phyloP scores from a whole-genome alignment of 2,113 vertebrate genomes.

The Ictalurus punctatus region DNA sequence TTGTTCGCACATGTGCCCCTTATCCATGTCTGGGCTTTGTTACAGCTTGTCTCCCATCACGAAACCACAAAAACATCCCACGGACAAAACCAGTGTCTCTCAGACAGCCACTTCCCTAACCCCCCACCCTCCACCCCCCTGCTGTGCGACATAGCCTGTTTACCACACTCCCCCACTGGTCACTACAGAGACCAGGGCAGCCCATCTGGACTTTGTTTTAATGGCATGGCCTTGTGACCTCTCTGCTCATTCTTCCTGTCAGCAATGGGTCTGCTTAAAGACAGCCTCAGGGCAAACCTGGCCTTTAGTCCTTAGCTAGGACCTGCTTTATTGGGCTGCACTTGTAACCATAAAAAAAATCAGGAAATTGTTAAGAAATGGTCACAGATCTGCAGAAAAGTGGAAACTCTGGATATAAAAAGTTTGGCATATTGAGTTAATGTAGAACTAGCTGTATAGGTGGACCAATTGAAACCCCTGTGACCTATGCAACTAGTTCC shows the following conservation, averaged over 20 bases:
- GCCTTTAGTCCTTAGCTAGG: neutral
- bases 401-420: neutral
- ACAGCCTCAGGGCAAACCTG: conserved; percentile 30
- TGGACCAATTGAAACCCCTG: neutral
- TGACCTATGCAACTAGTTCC: neutral
- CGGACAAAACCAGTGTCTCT: conserved; percentile 16
- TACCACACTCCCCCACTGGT: conserved; percentile 50
- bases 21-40: conserved; percentile 55
- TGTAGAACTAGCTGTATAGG: neutral
- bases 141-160: conserved; percentile 44
- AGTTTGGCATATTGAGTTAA: neutral
- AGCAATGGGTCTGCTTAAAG: conserved; percentile 10
- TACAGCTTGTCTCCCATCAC: conserved; percentile 44
- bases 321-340: neutral
- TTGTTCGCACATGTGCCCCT: conserved; percentile 62
- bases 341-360: conserved; percentile 23
- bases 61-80: conserved; percentile 31
- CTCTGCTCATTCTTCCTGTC: conserved; percentile 26
- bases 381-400: neutral
- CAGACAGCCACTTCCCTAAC: conserved; percentile 46
- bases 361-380: neutral
- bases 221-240: conserved; percentile 26
- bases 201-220: conserved; percentile 43
- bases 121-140: neutral
- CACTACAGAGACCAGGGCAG: conserved; percentile 40